Evolutionary conservation across 2,113 vertebrate genomes (phyloP), one percentile per base, ranked within the genome.

Genomic region (Brachyhypopomus gauderio): DNA sequence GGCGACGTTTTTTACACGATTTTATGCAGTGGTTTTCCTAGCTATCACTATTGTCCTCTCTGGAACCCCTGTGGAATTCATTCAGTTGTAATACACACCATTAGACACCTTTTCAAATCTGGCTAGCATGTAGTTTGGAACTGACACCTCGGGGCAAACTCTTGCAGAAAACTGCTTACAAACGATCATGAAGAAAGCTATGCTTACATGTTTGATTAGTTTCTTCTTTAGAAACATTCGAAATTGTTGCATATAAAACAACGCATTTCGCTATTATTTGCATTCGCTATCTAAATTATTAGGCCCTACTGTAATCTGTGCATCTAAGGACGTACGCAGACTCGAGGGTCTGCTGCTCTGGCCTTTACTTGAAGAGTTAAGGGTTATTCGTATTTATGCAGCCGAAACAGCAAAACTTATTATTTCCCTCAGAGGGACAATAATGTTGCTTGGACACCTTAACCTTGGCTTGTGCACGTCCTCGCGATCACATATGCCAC

Each of bases 81-180:
- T 77, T 77, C 74, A 83, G 56, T 0, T 63, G 52, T 59, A 83
- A 85, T 83, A 83, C 73, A 67, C 81, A 80, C 60, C 23, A 62
- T 17, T 27, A 12, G 30, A 41, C 27, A 27, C 59, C 20, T 12
- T 25, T 55, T 23, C 14, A 79, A n/a, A 41, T 52, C 20, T 62
- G 52, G 17, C 69, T 77, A 23, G 23, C 45, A 52, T 6, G 5
- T 52, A 22, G 17, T 2, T 55, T 74, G 25, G 63, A 38, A 17
- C 41, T 78, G 20, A 78, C 84, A 85, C 76, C 80, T 83, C 64
- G 25, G n/a, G 7, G 63, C 16, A 72, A 56, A 84, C 79, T 77
- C 78, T 30, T 30, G 30, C 30, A 30, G 30, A 30, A 30, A 30
- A 30, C 30, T 30, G 30, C 30, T 11, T 52, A 12, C 2, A 11